Evolutionary conservation across 2,888 invertebrate species (phyloP).

Genomic region (Apamea anceps): DNA sequence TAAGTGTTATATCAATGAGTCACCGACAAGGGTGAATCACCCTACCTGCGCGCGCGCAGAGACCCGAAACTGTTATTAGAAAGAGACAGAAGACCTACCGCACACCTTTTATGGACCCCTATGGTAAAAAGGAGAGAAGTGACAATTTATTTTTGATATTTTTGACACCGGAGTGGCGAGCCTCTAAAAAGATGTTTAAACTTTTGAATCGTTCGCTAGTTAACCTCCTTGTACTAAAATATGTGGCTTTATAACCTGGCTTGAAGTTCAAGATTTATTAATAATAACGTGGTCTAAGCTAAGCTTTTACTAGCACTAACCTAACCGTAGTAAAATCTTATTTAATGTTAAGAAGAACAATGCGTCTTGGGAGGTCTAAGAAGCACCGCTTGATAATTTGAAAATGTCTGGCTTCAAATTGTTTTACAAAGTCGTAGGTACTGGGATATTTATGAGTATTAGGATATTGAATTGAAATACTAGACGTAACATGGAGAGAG

Average conservation of each 20-base stretch:
- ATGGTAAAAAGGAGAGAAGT: conserved; percentile 59
- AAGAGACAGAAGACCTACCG: conserved; percentile 66
- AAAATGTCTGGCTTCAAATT: conserved; percentile 52
- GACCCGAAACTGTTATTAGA: conserved; percentile 64
- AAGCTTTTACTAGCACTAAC: conserved; percentile 51
- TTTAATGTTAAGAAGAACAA: conserved; percentile 48
- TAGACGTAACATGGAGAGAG: conserved; percentile 28
- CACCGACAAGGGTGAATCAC: conserved; percentile 70
- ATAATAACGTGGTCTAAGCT: conserved; percentile 38
- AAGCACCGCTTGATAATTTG: conserved; percentile 54
- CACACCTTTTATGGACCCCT: conserved; percentile 72
- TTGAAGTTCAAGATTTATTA: conserved; percentile 29
- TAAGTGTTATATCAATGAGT: conserved; percentile 59
- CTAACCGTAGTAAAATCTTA: conserved; percentile 37
- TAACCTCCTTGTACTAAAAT: conserved; percentile 5
- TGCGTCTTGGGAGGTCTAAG: conserved; percentile 58
- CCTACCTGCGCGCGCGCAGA: conserved; percentile 72
- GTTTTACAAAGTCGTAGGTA: conserved; percentile 48
- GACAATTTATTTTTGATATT: conserved; percentile 68
- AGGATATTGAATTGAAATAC: conserved; percentile 39
- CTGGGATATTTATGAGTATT: conserved; percentile 45
- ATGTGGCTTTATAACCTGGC: conserved; percentile 14
- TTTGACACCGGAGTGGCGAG: conserved; percentile 62
- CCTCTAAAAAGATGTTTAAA: conserved; percentile 53
- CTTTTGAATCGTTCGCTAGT: conserved; percentile 32